Conservation (phyloP, 2,797 vertebrate species). For the Vespertilio murinus region DNA sequence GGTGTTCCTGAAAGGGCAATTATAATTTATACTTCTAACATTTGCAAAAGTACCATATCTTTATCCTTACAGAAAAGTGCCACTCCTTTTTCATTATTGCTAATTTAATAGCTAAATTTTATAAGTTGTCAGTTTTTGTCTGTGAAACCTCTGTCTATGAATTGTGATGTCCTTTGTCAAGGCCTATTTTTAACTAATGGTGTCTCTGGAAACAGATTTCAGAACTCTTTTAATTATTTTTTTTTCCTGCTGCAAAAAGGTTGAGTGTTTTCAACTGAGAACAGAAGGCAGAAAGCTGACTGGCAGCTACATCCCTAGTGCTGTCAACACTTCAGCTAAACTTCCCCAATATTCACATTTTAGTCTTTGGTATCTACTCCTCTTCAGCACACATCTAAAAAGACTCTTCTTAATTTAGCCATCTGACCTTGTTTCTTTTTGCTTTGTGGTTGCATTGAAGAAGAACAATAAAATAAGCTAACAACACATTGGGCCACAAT, state of each 20-base stretch:
- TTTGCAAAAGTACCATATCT: neutral
- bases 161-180: neutral
- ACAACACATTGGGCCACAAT: neutral
- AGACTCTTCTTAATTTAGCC: neutral
- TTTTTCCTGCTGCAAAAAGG: neutral
- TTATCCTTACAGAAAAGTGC: neutral
- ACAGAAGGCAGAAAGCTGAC: neutral
- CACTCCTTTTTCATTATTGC: neutral
- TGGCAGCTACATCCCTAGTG: neutral
- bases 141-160: neutral
- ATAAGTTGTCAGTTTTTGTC: neutral
- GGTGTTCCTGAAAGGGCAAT: neutral
- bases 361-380: neutral
- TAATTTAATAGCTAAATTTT: neutral
- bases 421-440: neutral
- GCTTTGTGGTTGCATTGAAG: neutral
- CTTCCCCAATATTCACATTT: neutral
- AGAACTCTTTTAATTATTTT: neutral
- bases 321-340: neutral
- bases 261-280: neutral
- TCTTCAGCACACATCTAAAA: neutral
- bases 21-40: neutral
- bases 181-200: neutral
- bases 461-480: neutral
- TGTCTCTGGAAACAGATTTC: neutral